Conservation (phyloP, 2,113 vertebrate species). For the Actenoides lindsayi region DNA sequence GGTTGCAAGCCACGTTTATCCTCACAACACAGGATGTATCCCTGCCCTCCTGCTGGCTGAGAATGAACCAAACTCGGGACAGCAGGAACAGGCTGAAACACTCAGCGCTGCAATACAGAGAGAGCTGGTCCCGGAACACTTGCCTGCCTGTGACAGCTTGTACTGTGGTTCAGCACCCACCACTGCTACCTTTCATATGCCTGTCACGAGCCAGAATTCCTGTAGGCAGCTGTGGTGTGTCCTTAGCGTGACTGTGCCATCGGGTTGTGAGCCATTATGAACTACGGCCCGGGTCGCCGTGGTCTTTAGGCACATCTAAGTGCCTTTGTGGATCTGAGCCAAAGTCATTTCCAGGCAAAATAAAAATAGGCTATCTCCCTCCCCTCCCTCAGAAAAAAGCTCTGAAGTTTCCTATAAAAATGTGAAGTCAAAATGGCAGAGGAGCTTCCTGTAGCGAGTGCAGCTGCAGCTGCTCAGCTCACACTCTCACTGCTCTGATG, state of each 20-base stretch:
- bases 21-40: not conserved
- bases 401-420: slow-evolving; percentile 25
- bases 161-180: not conserved
- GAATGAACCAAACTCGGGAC: not conserved
- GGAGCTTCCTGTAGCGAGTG: not conserved
- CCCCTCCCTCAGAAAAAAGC: not conserved
- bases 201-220: not conserved
- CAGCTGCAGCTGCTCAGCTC: not conserved
- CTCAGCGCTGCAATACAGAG: not conserved
- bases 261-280: not conserved
- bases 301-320: not conserved
- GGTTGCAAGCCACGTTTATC: slow-evolving; percentile 8
- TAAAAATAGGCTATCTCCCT: not conserved
- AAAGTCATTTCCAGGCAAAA: slow-evolving; percentile 18
- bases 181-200: not conserved
- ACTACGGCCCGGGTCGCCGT: not conserved
- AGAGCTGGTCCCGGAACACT: not conserved
- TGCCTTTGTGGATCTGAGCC: slow-evolving; percentile 8
- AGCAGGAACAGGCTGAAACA: not conserved
- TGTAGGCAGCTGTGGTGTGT: not conserved
- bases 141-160: not conserved
- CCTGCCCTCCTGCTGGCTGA: not conserved
- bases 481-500: not conserved
- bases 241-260: not conserved
- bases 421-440: slow-evolving; percentile 9